A percentile compares a stretch with the other conserved stretches of the same genome.
phyloP scores from a whole-genome alignment of 2,113 vertebrate genomes.

The Amazona guildingii region DNA sequence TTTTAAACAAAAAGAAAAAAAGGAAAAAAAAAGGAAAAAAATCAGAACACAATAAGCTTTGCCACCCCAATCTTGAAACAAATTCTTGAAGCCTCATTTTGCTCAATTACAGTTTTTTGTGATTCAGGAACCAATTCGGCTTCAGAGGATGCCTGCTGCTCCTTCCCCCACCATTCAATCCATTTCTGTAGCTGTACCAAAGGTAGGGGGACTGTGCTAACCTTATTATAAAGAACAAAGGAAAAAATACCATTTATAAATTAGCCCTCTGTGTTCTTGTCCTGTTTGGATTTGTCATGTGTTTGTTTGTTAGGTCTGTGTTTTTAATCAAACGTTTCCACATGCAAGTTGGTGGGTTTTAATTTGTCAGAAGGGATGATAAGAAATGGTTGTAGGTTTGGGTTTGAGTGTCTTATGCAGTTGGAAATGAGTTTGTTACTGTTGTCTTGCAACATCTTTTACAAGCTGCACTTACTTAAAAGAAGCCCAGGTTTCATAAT shows the following conservation, averaged over 20 bases:
- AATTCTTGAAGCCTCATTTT: conserved; percentile 54
- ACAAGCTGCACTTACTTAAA: background rate
- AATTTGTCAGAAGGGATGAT: background rate
- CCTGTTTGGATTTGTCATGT: conserved; percentile 32
- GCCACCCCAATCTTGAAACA: conserved; percentile 8
- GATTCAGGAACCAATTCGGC: conserved; percentile 82
- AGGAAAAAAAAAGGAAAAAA: background rate
- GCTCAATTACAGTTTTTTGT: conserved; percentile 68
- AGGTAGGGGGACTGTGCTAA: conserved; percentile 80
- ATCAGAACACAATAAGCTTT: background rate
- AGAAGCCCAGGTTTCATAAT: background rate
- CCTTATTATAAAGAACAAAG: conserved; percentile 31
- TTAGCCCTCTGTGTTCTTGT: conserved; percentile 4
- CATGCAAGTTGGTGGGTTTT: background rate
- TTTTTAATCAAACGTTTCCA: background rate
- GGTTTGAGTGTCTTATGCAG: background rate
- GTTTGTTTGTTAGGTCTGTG: conserved; percentile 20
- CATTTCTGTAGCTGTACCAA: conserved; percentile 82
- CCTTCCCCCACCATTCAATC: conserved; percentile 81
- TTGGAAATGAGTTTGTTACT: background rate
- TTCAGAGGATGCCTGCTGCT: conserved; percentile 74
- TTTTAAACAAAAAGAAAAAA: background rate
- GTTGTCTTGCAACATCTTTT: background rate
- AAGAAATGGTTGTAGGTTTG: background rate
- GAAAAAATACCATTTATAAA: background rate